Evolutionary conservation across 2,888 invertebrate genomes (phyloP).

Genomic region (Heliothis peltigera): DNA sequence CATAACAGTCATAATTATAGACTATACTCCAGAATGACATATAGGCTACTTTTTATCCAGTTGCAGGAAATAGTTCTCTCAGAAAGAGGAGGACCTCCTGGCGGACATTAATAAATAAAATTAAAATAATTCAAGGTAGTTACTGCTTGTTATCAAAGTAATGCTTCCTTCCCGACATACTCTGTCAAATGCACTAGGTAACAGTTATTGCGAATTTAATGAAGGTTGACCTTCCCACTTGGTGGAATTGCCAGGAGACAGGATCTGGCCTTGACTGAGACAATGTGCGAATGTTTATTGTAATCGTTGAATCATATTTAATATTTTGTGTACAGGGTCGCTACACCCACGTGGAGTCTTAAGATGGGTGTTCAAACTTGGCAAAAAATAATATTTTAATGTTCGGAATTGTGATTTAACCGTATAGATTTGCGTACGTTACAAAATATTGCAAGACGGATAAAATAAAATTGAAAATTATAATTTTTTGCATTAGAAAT

Average conservation of each 20-base stretch:
- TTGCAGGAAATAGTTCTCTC: too few species aligned
- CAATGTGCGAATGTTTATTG: constrained; percentile 67
- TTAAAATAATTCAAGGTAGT: constrained; percentile 46
- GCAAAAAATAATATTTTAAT: background rate
- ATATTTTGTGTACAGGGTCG: constrained; percentile 77
- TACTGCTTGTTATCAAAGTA: constrained; percentile 14
- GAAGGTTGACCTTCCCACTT: constrained; percentile 81
- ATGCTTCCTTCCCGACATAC: constrained; percentile 51
- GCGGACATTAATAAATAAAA: too few species aligned
- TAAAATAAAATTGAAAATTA: too few species aligned
- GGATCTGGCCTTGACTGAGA: constrained; percentile 66
- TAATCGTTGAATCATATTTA: constrained; percentile 74
- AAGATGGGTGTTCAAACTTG: constrained; percentile 54
- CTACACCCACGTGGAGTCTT: constrained; percentile 70
- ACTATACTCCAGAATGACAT: too few species aligned
- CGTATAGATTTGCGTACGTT: too few species aligned
- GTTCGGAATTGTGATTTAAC: too few species aligned
- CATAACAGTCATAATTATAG: too few species aligned
- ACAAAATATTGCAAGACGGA: too few species aligned
- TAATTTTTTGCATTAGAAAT: too few species aligned
- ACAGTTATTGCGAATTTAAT: constrained; percentile 71
- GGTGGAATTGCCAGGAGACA: constrained; percentile 78
- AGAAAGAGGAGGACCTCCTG: too few species aligned
- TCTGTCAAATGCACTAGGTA: constrained; percentile 57
- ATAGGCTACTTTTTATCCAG: too few species aligned